Base-by-base conservation (phyloP, 2,113 vertebrate genomes). In the Mixornis gularis region DNA sequence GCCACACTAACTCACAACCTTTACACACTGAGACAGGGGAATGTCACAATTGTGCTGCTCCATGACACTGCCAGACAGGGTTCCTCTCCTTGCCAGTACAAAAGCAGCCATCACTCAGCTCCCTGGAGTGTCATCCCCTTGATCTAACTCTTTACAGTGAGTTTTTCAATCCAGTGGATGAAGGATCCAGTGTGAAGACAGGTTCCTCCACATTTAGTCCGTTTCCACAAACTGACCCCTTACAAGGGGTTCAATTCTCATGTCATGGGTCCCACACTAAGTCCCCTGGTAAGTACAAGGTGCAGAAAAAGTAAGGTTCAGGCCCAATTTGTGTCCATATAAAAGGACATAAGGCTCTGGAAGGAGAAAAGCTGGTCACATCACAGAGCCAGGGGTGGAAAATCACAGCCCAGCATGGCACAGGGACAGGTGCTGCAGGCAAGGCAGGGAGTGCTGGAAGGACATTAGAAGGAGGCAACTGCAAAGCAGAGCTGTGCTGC, bases 1-100 rank as follows among this genome's bases (percentile, higher is more conserved):
- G 13, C 20, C 25, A 49, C 65, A 4, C 46, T 18, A 53, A 85
- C 30, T n/a, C 53, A 69, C 41, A 40, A 29, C 53, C 74, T 52
- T 18, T 29, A 38, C 30, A 22, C 17, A 5, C 19, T 0, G 56
- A 53, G 63, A 25, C 0, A 46, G 58, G 49, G 32, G 7, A 79
- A 80, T 7, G 46, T 12, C 59, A 32, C 71, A 49, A 32, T 3
- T 72, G 58, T 41, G 53, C 51, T 43, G 65, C 69, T 63, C 30
- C 5, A 0, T 52, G n/a, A 41, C 0, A 0, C 52, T 76, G 29
- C 59, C 65, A 21, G 36, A 48, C 58, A 59, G 46, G 46, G 79
- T 2, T 82, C 43, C 51, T 64, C 59, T 89, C 87, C 66, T 29
- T 27, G 17, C 48, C 79, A 59, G 49, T 4, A 79, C 53, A 63